Percentiles rank a stretch among this genome's conserved stretches.
Conservation (phyloP, 1,140 invertebrate species). For the Sycophaga agraensis region DNA sequence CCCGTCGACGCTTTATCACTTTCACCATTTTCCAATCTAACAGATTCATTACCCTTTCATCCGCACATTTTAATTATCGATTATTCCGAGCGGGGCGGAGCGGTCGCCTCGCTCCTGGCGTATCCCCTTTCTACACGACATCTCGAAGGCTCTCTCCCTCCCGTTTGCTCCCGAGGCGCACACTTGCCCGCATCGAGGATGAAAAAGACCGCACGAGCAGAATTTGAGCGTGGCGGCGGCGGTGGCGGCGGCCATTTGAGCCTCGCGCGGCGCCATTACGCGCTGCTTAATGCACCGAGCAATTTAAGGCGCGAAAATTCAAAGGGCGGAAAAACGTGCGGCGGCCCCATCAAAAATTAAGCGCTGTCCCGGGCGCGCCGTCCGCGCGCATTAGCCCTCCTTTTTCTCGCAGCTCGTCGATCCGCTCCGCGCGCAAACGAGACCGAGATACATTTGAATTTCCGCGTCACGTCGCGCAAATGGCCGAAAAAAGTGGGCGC, state of each 20-base stretch:
- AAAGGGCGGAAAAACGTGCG: conserved; percentile 14
- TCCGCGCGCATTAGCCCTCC: background rate
- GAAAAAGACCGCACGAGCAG: too few relatives aligned
- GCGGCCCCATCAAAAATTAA: conserved; percentile 21
- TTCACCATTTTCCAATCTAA: too few relatives aligned
- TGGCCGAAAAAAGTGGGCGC: background rate
- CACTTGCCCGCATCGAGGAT: too few relatives aligned
- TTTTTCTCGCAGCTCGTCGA: background rate
- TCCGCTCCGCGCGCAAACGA: conserved; percentile 1
- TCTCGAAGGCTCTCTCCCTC: too few relatives aligned
- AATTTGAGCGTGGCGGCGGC: too few relatives aligned
- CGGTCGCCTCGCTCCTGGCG: too few relatives aligned
- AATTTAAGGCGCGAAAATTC: conserved; percentile 25
- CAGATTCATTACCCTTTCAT: too few relatives aligned
- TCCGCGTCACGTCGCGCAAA: background rate
- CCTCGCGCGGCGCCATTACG: background rate
- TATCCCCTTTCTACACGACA: too few relatives aligned
- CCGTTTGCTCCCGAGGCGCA: background rate
- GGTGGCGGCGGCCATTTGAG: too few relatives aligned
- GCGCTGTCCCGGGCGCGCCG: background rate
- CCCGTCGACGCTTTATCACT: too few relatives aligned
- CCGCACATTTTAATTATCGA: too few relatives aligned
- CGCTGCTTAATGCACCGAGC: conserved; percentile 10
- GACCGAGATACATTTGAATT: conserved; percentile 23
- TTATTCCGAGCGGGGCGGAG: too few relatives aligned